These are phyloP conservation scores for Drosophila bipectinata DNA, from an alignment of 1,140 invertebrate genomes.

Conservation along the genomic window DNA sequence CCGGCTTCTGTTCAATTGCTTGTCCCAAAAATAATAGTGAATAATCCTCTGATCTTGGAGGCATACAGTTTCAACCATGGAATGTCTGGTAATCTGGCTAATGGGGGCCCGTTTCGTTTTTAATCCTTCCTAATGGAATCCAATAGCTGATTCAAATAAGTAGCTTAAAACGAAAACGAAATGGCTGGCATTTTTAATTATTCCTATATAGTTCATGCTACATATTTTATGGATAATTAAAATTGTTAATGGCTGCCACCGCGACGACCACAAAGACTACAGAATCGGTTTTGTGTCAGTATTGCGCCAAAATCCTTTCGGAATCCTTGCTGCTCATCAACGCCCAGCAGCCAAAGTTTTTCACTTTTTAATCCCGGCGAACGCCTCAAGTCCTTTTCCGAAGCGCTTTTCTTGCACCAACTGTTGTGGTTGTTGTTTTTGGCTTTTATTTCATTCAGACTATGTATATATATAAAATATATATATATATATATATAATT, in stretches of 20 bases:
- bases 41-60: slow-evolving; percentile 19
- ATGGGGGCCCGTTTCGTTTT: neutral
- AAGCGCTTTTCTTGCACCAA: slow-evolving; percentile 15
- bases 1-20: slow-evolving; percentile 28
- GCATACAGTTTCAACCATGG: neutral
- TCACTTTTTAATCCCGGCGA: slow-evolving; percentile 70
- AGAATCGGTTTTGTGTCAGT: slow-evolving; percentile 8
- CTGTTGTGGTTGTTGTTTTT: slow-evolving; percentile 26
- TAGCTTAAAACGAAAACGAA: neutral
- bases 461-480: slow-evolving; percentile 15
- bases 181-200: neutral
- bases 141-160: neutral
- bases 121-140: slow-evolving; percentile 1
- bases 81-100: slow-evolving; percentile 2
- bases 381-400: slow-evolving; percentile 39
- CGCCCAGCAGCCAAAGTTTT: slow-evolving; percentile 75
- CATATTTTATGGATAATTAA: slow-evolving; percentile 44
- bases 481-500: neutral
- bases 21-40: slow-evolving; percentile 25
- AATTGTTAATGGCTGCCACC: slow-evolving; percentile 48
- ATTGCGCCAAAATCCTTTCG: slow-evolving; percentile 29
- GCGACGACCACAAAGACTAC: slow-evolving; percentile 20
- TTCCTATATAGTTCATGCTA: neutral
- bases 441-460: slow-evolving; percentile 40
- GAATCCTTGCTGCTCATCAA: slow-evolving; percentile 65